A percentile compares a stretch with the other conserved stretches of the same genome.
Conservation (phyloP, 53 echinoderm and acorn worm species). For the Echinometra lucunter region DNA sequence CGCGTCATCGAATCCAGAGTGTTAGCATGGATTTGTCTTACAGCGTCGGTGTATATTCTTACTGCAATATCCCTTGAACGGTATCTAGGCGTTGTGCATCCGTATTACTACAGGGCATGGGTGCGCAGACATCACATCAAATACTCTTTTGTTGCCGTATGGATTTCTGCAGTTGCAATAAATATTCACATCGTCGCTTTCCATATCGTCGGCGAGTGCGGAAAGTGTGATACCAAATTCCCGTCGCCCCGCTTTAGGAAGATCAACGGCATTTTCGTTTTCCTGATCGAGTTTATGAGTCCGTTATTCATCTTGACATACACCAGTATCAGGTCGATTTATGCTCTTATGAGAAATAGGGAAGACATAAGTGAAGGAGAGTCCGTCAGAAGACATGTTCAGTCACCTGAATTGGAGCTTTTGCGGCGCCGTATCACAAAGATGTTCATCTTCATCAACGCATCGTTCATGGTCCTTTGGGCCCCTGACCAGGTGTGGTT, state of each 20-base stretch:
- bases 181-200: neutral
- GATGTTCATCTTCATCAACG: constrained; percentile 57
- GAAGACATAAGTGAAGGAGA: no score
- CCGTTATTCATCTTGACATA: constrained; percentile 33
- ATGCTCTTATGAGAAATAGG: neutral
- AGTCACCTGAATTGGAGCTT: neutral
- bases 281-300: constrained; percentile 40
- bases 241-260: neutral
- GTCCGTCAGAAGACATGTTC: no score
- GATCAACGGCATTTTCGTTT: constrained; percentile 53
- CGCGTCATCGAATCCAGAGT: neutral
- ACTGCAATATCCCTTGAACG: constrained; percentile 54
- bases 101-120: constrained; percentile 46
- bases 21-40: constrained; percentile 42
- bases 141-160: constrained; percentile 19
- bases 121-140: neutral
- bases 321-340: neutral
- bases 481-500: constrained; percentile 46
- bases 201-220: constrained; percentile 24
- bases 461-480: constrained; percentile 44
- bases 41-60: constrained; percentile 47
- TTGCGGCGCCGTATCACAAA: constrained; percentile 7
- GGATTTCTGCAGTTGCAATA: neutral
- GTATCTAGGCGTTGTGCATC: constrained; percentile 30
- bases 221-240: neutral